Percentiles rank a stretch among this genome's conserved stretches.
phyloP scores from a whole-genome alignment of 1,140 invertebrate genomes.

The Trichomalopsis sarcophagae region DNA sequence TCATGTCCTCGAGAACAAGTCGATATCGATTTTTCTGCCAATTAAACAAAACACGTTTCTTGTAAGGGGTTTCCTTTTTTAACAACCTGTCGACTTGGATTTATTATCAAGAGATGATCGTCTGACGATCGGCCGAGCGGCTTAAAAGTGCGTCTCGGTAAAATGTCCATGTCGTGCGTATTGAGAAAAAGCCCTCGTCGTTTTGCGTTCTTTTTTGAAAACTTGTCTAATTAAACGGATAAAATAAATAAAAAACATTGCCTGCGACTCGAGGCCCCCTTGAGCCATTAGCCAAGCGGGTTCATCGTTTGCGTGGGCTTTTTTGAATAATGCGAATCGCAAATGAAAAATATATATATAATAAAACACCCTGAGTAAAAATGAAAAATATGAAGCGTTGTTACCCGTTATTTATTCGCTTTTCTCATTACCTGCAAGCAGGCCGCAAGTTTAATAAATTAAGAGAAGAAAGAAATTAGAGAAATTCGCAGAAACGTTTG shows the following conservation, averaged over 20 bases:
- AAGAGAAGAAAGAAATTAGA: constrained; percentile 5
- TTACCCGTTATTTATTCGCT: constrained; percentile 40
- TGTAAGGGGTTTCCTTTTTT: constrained; percentile 59
- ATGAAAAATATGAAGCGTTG: constrained; percentile 26
- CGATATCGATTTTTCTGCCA: constrained; percentile 61
- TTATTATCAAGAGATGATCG: constrained; percentile 1
- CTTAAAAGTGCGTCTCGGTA: background rate
- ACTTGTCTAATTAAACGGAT: constrained; percentile 21
- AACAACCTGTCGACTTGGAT: constrained; percentile 59
- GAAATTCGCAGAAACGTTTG: background rate
- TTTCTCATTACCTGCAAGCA: constrained; percentile 22
- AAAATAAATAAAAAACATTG: constrained; percentile 12
- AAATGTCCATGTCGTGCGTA: background rate
- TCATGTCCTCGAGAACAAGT: constrained; percentile 58
- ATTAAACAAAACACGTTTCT: constrained; percentile 61
- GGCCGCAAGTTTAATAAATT: background rate
- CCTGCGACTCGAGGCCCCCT: background rate
- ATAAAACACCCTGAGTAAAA: constrained; percentile 22
- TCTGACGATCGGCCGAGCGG: constrained; percentile 13
- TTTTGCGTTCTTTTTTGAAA: constrained; percentile 34
- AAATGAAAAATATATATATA: constrained; percentile 38
- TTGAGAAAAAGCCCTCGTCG: constrained; percentile 11
- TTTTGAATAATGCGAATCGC: constrained; percentile 25
- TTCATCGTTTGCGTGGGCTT: background rate
- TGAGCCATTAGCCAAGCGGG: background rate